These are phyloP conservation scores for Platichthys stellatus DNA, from an alignment of 2,113 vertebrate genomes.

Conservation along the genomic window DNA sequence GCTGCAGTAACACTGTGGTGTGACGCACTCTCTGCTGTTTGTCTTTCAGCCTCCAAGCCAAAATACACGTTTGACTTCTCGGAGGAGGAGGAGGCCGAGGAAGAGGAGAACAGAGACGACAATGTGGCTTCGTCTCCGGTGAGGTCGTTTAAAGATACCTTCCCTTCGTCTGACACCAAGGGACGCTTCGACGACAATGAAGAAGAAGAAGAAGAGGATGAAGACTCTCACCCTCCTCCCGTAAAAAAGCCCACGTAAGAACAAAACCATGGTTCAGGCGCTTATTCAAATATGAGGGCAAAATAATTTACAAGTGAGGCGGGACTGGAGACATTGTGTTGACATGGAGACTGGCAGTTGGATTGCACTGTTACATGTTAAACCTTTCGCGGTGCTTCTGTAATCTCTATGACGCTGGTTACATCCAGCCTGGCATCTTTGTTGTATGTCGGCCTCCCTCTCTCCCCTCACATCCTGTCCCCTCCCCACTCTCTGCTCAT, in stretches of 20 bases:
- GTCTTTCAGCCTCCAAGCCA: slow-evolving; percentile 89
- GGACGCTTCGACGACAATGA: slow-evolving; percentile 49
- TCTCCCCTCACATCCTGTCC: neutral
- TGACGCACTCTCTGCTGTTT: slow-evolving; percentile 20
- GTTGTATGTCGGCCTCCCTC: neutral
- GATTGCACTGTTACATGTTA: neutral
- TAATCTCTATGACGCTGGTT: no score
- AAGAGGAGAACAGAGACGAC: slow-evolving; percentile 86
- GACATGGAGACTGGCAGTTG: neutral
- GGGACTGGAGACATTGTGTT: no score
- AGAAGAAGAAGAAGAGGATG: slow-evolving; percentile 83
- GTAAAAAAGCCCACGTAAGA: slow-evolving; percentile 78
- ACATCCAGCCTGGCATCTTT: neutral
- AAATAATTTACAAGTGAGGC: neutral
- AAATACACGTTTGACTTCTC: slow-evolving; percentile 99
- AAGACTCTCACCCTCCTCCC: slow-evolving; percentile 81
- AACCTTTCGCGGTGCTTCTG: neutral
- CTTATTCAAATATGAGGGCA: neutral
- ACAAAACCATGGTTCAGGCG: neutral
- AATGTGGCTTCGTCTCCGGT: slow-evolving; percentile 85
- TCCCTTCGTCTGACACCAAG: slow-evolving; percentile 79
- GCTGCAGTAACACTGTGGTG: neutral
- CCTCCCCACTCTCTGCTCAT: neutral
- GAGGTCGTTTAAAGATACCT: slow-evolving; percentile 87
- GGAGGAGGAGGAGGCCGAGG: slow-evolving; percentile 90